A percentile compares a stretch with the other conserved stretches of the same genome.
Evolutionary conservation across 2,113 vertebrate genomes (phyloP).

Genomic region (Erythrolamprus reginae): DNA sequence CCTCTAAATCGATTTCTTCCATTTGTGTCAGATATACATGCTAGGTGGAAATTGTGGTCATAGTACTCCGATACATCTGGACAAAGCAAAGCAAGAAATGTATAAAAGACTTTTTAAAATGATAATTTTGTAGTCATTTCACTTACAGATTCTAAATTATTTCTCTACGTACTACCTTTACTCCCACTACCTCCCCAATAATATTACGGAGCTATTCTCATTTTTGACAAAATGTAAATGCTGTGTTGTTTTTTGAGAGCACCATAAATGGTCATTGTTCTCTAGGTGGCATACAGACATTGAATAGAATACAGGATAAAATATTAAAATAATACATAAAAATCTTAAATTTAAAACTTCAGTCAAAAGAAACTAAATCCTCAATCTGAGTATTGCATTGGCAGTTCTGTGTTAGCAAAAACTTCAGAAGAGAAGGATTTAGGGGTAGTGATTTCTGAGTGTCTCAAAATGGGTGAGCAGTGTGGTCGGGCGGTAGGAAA

Average conservation of each 20-base stretch:
- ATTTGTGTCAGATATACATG: not conserved
- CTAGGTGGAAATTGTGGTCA: not conserved
- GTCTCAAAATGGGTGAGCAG: too few relatives aligned
- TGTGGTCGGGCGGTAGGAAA: too few relatives aligned
- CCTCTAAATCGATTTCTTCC: not conserved
- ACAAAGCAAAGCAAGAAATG: not conserved
- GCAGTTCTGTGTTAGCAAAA: too few relatives aligned
- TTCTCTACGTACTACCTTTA: not conserved
- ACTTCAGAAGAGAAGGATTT: too few relatives aligned
- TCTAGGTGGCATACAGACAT: not conserved
- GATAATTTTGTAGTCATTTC: not conserved
- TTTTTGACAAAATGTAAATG: not conserved
- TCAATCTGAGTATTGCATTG: too few relatives aligned
- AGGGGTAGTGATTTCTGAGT: too few relatives aligned
- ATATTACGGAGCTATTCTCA: not conserved
- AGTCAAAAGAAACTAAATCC: not conserved
- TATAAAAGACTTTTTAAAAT: not conserved
- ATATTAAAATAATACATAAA: not conserved
- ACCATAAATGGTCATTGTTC: not conserved
- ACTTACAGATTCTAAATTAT: not conserved
- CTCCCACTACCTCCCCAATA: not conserved
- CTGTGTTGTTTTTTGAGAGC: not conserved
- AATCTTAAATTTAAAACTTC: not conserved
- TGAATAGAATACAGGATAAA: not conserved
- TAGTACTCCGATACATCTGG: not conserved